Base-by-base conservation (phyloP, 2,797 vertebrate genomes). In the Megalops cyprinoides region DNA sequence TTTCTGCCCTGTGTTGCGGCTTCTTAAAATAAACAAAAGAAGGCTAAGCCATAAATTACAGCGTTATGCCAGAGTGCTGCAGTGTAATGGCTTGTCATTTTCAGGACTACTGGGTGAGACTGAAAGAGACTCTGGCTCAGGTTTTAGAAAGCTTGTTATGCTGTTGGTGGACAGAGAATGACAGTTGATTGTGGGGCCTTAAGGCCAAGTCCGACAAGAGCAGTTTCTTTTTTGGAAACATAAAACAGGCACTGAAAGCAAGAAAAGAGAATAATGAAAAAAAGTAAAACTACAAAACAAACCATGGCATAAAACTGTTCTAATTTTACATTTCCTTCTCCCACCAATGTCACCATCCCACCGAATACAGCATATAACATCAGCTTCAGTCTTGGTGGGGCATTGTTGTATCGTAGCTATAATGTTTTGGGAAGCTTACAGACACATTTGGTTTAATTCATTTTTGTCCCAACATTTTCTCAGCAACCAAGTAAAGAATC, bases 11-110 rank as follows among this genome's bases (percentile, higher is more conserved):
- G 53, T 18, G 46, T n/a, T 44, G 48, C 39, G 55, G 14, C 55
- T 65, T 48, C 67, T 56, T 67, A 37, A 85, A 82, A 85, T 80
- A 81, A 42, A 73, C 62, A 37, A 56, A 37, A 31, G 73, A 56
- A 58, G 69, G 28, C 31, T 77, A 76, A 74, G 34, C 51, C n/a
- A 58, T 73, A 60, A 73, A 80, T 51, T 12, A 1, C 37, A 65
- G 74, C 79, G 84, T 87, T 82, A 74, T 69, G 75, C 28, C 49
- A 1, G 20, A 74, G 83, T 55, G 60, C 42, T 20, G 23, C n/a
- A n/a, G n/a, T n/a, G n/a, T 74, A 67, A 82, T 81, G 0, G n/a
- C 31, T 1, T 51, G 58, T 83, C 58, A 81, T 51, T 84, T 34
- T 49, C 44, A 69, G 49, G 53, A 56, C 55, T 18, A 18, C 78